phyloP scores from a whole-genome alignment of 2,797 vertebrate species.

The Natrix natrix region DNA sequence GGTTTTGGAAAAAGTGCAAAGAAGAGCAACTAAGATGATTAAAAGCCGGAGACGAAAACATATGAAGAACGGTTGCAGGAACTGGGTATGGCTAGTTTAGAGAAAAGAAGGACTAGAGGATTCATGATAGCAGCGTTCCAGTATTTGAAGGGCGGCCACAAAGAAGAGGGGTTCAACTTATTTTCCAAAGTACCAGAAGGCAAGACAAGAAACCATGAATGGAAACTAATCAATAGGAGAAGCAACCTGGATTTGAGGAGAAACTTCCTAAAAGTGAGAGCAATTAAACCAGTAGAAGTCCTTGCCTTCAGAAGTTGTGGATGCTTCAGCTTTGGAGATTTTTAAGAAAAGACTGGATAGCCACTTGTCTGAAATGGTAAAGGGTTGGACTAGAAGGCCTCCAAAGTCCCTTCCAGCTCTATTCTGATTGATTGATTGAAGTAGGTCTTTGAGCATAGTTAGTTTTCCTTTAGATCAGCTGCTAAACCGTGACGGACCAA shows the following conservation, averaged over 20 bases:
- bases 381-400: background rate
- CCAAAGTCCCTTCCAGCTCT: background rate
- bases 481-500: background rate
- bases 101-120: background rate
- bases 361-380: background rate
- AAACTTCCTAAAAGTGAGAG: background rate
- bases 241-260: background rate
- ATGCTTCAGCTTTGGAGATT: background rate
- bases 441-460: background rate
- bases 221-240: background rate
- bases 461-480: background rate
- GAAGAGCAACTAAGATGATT: background rate
- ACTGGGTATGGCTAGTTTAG: background rate
- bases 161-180: background rate
- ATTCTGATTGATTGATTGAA: background rate
- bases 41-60: background rate
- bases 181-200: background rate
- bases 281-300: background rate
- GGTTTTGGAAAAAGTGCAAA: background rate
- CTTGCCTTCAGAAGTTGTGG: background rate
- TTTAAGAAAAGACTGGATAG: background rate
- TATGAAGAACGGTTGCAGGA: background rate
- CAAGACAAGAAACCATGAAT: no score
- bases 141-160: no score
- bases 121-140: no score